These are phyloP conservation scores for Yasuhikotakia modesta DNA, from an alignment of 2,797 vertebrate genomes.

Conservation along the genomic window DNA sequence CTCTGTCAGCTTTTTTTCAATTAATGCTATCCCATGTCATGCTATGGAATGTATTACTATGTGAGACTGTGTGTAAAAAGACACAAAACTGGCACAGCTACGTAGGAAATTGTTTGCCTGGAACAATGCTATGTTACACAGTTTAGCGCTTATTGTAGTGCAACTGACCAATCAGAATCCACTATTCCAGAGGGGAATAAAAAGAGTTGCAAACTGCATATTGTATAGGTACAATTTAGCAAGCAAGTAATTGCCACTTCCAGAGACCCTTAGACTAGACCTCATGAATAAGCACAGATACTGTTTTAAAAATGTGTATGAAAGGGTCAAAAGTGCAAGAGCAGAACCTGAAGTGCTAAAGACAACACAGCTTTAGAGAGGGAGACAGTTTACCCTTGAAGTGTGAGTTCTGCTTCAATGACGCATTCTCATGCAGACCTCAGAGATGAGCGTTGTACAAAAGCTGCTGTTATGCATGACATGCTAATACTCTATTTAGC, in stretches of 20 bases:
- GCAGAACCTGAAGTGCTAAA: background rate
- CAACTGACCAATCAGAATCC: background rate
- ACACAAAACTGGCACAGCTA: background rate
- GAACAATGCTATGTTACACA: background rate
- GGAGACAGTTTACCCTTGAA: slow-evolving; percentile 38
- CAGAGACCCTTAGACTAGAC: background rate
- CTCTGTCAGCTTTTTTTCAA: too few relatives aligned
- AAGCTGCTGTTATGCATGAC: slow-evolving; percentile 44
- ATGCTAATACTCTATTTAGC: slow-evolving; percentile 45
- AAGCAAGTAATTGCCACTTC: slow-evolving; percentile 10
- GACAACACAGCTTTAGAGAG: background rate
- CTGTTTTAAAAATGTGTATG: background rate
- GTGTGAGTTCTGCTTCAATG: slow-evolving; percentile 26
- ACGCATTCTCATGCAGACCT: slow-evolving; percentile 31
- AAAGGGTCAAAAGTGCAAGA: slow-evolving; percentile 34
- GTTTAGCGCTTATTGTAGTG: background rate
- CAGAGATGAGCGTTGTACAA: slow-evolving; percentile 33
- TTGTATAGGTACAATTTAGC: background rate
- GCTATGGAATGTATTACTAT: too few relatives aligned
- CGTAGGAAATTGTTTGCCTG: background rate
- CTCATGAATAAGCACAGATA: background rate
- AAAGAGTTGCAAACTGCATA: background rate
- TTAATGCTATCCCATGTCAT: too few relatives aligned
- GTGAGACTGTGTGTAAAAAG: background rate
- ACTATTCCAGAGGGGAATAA: background rate